Conservation (phyloP, 1,140 invertebrate genomes). For the Vollenhovia emeryi region DNA sequence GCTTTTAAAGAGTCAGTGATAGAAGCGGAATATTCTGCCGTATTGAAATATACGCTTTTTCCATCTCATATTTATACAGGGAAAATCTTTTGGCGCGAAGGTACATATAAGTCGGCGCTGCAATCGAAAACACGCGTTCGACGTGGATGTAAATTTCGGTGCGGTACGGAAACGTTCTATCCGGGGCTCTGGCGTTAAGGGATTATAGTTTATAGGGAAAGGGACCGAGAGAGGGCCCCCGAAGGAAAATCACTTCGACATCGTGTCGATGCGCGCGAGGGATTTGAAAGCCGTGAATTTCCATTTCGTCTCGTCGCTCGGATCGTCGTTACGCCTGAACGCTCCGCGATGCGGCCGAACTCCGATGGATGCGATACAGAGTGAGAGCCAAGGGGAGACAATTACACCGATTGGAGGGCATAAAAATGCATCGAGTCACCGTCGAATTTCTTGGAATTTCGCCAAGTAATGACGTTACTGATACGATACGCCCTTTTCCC, state of each 20-base stretch:
- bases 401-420: constrained; percentile 69
- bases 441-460: constrained; percentile 59
- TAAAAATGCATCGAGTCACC: constrained; percentile 72
- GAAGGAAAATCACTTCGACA: constrained; percentile 33
- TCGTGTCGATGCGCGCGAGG: constrained; percentile 20
- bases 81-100: neutral
- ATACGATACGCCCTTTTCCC: constrained; percentile 37
- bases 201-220: constrained; percentile 45
- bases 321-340: constrained; percentile 63
- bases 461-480: constrained; percentile 32
- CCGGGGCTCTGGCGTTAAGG: constrained; percentile 24
- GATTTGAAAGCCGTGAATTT: constrained; percentile 69
- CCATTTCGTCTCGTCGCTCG: constrained; percentile 66
- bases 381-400: constrained; percentile 35
- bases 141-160: constrained; percentile 17
- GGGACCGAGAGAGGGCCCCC: neutral
- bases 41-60: constrained; percentile 4
- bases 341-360: neutral
- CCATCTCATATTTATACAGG: neutral
- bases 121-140: constrained; percentile 31
- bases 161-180: constrained; percentile 10
- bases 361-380: constrained; percentile 3
- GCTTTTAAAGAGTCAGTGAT: neutral
- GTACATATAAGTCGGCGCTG: neutral
- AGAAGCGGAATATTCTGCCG: neutral